These are phyloP conservation scores for Jacana jacana DNA, from an alignment of 2,113 vertebrate genomes.

Conservation along the genomic window DNA sequence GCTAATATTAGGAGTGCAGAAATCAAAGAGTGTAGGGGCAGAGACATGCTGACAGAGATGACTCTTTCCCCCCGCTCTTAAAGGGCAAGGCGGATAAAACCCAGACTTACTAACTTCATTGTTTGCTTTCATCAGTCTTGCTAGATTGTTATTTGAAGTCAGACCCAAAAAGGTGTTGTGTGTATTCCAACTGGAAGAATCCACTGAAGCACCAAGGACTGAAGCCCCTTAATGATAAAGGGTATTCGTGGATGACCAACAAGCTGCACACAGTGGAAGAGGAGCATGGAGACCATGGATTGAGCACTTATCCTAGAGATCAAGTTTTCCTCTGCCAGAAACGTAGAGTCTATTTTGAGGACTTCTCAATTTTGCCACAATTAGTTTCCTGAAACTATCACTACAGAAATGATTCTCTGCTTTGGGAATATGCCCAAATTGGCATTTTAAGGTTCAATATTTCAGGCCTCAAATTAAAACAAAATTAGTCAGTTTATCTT, in stretches of 20 bases:
- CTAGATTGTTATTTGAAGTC: neutral
- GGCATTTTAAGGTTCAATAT: neutral
- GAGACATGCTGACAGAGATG: neutral
- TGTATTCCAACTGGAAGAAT: neutral
- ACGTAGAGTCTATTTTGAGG: neutral
- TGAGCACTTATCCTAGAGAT: neutral
- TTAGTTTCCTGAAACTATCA: neutral
- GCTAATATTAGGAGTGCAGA: neutral
- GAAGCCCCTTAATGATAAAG: neutral
- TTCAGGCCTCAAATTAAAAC: neutral
- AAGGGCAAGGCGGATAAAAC: neutral
- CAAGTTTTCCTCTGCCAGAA: neutral
- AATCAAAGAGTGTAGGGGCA: neutral
- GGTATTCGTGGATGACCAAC: rapidly evolving
- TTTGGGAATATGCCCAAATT: neutral
- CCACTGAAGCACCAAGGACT: neutral
- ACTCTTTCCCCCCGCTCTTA: neutral
- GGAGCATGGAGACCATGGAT: too few species aligned
- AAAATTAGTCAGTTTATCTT: neutral
- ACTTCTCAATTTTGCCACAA: neutral
- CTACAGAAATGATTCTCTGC: neutral
- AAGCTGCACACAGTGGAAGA: neutral
- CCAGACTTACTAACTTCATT: neutral
- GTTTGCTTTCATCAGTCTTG: neutral
- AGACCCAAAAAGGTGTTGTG: neutral